Evolutionary conservation across 2,888 invertebrate species (phyloP).

Genomic region (Linnaemya tessellans): DNA sequence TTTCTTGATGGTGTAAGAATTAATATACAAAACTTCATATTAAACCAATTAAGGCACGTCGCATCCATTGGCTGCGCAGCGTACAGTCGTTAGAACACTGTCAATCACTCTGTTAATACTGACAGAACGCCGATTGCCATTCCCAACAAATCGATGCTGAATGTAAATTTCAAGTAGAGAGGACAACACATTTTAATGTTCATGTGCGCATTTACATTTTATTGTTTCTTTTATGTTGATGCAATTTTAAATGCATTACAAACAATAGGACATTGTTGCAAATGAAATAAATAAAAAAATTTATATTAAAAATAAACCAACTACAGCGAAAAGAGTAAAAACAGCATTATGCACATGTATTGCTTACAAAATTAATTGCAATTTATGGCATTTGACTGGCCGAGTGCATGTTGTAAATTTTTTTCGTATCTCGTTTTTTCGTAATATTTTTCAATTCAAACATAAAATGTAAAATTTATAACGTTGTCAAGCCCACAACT

Average conservation of each 20-base stretch:
- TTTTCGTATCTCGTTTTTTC: constrained; percentile 19
- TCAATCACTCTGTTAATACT: background rate
- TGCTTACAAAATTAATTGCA: constrained; percentile 59
- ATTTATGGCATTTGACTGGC: constrained; percentile 55
- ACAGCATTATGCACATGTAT: constrained; percentile 28
- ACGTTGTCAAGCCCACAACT: constrained; percentile 60
- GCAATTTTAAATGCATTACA: constrained; percentile 44
- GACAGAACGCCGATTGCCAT: background rate
- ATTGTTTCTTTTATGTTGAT: constrained; percentile 31
- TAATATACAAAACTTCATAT: constrained; percentile 29
- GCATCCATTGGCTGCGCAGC: background rate
- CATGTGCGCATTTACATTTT: constrained; percentile 63
- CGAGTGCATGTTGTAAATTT: constrained; percentile 46
- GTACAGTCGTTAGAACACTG: background rate
- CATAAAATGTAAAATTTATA: constrained; percentile 68
- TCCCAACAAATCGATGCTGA: constrained; percentile 10
- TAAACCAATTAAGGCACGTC: constrained; percentile 63
- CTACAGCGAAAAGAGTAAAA: background rate
- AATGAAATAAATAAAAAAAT: constrained; percentile 55
- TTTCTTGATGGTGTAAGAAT: constrained; percentile 1
- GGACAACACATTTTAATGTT: constrained; percentile 25
- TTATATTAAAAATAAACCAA: background rate
- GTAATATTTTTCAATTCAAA: constrained; percentile 52
- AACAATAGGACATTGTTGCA: constrained; percentile 66
- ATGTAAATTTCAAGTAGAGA: constrained; percentile 20